A percentile compares a stretch with the other conserved stretches of the same genome.
phyloP scores from a whole-genome alignment of 2,797 vertebrate species.

The Helostoma temminkii region DNA sequence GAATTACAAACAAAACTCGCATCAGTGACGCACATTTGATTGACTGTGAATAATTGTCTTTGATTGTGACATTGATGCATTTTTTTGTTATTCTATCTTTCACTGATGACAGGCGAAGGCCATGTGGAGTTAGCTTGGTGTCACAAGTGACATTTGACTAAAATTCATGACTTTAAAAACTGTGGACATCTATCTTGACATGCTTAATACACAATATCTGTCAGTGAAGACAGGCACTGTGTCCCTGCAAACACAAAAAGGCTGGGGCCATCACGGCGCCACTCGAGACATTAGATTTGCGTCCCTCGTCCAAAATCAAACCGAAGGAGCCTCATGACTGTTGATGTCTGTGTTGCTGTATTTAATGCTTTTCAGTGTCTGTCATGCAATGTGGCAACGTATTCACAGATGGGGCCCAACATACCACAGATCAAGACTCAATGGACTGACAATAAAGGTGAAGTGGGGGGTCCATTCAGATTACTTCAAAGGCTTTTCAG shows the following conservation, averaged over 20 bases:
- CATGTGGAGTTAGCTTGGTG: conserved; percentile 15
- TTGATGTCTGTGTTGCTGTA: conserved; percentile 64
- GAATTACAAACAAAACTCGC: conserved; percentile 9
- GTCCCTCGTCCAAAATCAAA: conserved; percentile 43
- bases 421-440: conserved; percentile 48
- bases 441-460: conserved; percentile 66
- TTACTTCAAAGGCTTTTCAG: conserved; percentile 62
- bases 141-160: conserved; percentile 25
- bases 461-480: conserved; percentile 70
- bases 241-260: conserved; percentile 33
- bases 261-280: conserved; percentile 48
- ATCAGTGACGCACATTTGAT: conserved; percentile 10
- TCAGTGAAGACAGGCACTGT: conserved; percentile 22
- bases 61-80: not conserved
- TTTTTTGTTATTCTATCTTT: conserved; percentile 17
- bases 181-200: conserved; percentile 28
- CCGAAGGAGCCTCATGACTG: conserved; percentile 53
- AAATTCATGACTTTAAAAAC: conserved; percentile 48
- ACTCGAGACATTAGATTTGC: conserved; percentile 49
- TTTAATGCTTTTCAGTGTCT: conserved; percentile 66
- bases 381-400: conserved; percentile 48
- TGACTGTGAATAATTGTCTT: not conserved
- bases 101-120: not conserved
- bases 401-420: conserved; percentile 73
- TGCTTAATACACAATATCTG: conserved; percentile 47